Evolutionary conservation across 2,113 vertebrate genomes (phyloP).

Genomic region (Alces alces): DNA sequence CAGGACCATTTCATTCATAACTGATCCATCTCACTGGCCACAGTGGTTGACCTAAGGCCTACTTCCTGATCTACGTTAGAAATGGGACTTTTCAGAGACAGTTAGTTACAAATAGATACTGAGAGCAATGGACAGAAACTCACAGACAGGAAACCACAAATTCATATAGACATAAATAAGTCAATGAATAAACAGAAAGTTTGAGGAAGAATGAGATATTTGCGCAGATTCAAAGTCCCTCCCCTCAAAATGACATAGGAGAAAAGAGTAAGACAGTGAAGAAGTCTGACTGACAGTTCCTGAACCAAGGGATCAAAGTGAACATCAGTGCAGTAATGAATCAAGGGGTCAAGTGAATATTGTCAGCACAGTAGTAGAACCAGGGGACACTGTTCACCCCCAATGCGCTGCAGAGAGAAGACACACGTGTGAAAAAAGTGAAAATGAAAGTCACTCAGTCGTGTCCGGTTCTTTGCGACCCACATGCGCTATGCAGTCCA

Average conservation of each 20-base stretch:
- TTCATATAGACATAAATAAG: not conserved
- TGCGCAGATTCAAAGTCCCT: not conserved
- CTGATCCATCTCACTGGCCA: not conserved
- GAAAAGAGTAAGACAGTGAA: not conserved
- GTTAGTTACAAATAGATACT: not conserved
- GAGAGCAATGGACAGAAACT: not conserved
- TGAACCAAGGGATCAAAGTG: too few species aligned
- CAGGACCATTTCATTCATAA: not conserved
- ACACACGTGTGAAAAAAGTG: not conserved
- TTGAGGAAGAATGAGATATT: not conserved
- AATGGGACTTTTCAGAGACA: not conserved
- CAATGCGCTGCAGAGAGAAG: not conserved
- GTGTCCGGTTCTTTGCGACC: rapidly evolving
- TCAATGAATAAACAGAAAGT: not conserved
- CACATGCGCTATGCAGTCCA: not conserved
- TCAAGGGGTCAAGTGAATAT: too few species aligned
- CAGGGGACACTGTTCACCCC: rapidly evolving
- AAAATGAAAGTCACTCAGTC: not conserved
- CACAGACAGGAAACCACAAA: not conserved
- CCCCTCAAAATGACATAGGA: not conserved
- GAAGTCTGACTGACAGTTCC: not conserved
- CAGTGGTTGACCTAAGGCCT: not conserved
- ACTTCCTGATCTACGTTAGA: not conserved
- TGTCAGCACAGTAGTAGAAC: rapidly evolving
- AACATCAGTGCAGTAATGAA: not conserved